These are phyloP conservation scores for Lysandra coridon DNA, from an alignment of 2,888 invertebrate species.

Conservation along the genomic window DNA sequence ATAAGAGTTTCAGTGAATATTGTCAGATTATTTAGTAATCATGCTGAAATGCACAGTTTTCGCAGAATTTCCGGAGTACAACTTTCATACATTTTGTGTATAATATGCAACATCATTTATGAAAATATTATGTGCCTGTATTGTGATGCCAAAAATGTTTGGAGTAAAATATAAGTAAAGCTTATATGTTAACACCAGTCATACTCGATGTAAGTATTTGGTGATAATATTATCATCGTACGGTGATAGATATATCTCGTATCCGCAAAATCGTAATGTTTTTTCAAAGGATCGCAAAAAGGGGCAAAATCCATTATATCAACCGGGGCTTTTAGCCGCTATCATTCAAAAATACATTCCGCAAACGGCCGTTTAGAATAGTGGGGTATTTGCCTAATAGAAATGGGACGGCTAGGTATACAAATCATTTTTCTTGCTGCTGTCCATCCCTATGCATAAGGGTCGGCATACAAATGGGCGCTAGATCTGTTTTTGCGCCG, in stretches of 20 bases:
- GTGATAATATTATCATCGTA: background rate
- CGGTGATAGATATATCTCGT: conserved; percentile 1
- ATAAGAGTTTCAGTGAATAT: too few relatives aligned
- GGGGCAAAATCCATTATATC: conserved; percentile 13
- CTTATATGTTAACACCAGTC: too few relatives aligned
- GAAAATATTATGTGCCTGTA: too few relatives aligned
- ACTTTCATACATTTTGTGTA: too few relatives aligned
- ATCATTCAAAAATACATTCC: conserved; percentile 26
- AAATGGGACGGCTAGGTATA: conserved; percentile 22
- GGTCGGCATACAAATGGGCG: conserved; percentile 22
- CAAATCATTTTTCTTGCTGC: conserved; percentile 24
- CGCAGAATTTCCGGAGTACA: too few relatives aligned
- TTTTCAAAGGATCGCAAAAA: conserved; percentile 15
- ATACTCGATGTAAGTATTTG: background rate
- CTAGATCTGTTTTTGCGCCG: conserved; percentile 21
- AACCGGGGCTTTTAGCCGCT: conserved; percentile 19
- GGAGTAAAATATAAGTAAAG: too few relatives aligned
- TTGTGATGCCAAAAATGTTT: too few relatives aligned
- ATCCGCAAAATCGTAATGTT: background rate
- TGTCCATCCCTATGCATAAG: conserved; percentile 29
- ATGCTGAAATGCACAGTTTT: too few relatives aligned
- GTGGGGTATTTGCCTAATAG: conserved; percentile 20
- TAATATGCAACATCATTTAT: too few relatives aligned
- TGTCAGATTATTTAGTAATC: too few relatives aligned
- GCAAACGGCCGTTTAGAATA: conserved; percentile 22